Evolutionary conservation across 2,888 invertebrate genomes (phyloP), one percentile per base, ranked within the genome.

Genomic region (Penaeus monodon): DNA sequence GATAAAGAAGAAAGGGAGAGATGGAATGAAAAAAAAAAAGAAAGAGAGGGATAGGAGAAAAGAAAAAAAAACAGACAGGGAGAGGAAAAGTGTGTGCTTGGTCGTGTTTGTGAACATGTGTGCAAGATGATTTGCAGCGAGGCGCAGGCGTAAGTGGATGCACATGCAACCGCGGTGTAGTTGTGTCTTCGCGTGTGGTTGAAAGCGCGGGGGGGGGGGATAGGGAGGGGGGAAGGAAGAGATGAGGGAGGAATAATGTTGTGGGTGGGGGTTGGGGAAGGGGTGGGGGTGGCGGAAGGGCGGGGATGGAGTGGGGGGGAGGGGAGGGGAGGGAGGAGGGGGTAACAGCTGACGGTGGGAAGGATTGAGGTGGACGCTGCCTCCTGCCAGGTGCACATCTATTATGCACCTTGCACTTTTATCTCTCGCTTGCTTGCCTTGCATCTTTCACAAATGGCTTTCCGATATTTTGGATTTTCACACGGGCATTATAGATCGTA

Each of bases 341-440:
- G 57, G 57, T 14, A 57, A 20, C 57, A 57, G 57, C 57, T 57
- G 57, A 57, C 57, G 57, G 57, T 57, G 57, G 57, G 57, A 57
- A 57, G 57, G 57, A 14, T 57, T 57, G 57, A 57, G 57, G 57
- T 57, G 57, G 17, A 4, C 57, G 57, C 17, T 20, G 57, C 57
- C 57, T 57, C 57, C 22, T 8, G 49, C 22, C 86, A 86, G 81
- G 81, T 81, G 86, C 14, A 20, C 29, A 24, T 86, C 17, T 68
- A 86, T 86, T 81, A 86, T 86, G 65, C 77, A 86, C 8, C 22
- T 8, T 74, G 86, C 81, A 86, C 86, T 86, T 86, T 77, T 86
- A 76, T 82, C 81, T 81, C 77, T 77, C 81, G 86, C 86, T 81
- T 68, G n/a, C 65, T n/a, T 29, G 38, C 38, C 86, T 65, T 81